Conservation (phyloP, 2,113 vertebrate genomes). For the Girardinichthys multiradiatus region DNA sequence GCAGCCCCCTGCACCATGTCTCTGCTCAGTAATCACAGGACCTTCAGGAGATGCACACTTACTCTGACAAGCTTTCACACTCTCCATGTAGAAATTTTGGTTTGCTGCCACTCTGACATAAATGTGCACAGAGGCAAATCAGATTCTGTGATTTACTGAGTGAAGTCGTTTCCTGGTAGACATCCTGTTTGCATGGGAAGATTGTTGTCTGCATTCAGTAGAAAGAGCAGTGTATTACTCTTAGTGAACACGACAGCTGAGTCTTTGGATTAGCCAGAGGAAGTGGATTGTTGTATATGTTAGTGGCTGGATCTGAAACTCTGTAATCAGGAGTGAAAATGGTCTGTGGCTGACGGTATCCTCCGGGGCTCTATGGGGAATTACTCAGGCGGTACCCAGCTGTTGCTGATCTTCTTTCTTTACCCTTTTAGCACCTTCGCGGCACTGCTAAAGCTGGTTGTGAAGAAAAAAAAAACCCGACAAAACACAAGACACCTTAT, state of each 20-base stretch:
- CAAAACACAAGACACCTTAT: constrained; percentile 68
- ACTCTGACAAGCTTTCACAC: constrained; percentile 64
- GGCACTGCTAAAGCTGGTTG: constrained; percentile 72
- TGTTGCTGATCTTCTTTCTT: constrained; percentile 79
- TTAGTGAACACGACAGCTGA: constrained; percentile 56
- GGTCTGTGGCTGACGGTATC: constrained; percentile 74
- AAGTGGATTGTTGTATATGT: constrained; percentile 72
- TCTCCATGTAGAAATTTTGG: constrained; percentile 56
- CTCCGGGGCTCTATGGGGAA: constrained; percentile 73
- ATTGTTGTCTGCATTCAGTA: constrained; percentile 53
- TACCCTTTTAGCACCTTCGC: constrained; percentile 81
- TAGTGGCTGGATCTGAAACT: constrained; percentile 78
- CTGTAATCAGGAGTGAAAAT: constrained; percentile 82
- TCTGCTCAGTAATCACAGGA: constrained; percentile 68
- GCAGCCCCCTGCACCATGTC: constrained; percentile 61
- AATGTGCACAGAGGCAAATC: constrained; percentile 56
- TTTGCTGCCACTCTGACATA: constrained; percentile 58
- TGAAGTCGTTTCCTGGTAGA: constrained; percentile 48
- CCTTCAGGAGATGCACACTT: constrained; percentile 63
- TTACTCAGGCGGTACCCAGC: constrained; percentile 81
- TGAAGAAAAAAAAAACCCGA: constrained; percentile 38
- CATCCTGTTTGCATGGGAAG: constrained; percentile 67
- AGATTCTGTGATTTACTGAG: constrained; percentile 62
- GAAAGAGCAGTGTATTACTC: constrained; percentile 15
- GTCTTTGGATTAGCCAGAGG: constrained; percentile 62